Base-by-base conservation (phyloP, 2,888 invertebrate species). In the Epistrophella euchroma region DNA sequence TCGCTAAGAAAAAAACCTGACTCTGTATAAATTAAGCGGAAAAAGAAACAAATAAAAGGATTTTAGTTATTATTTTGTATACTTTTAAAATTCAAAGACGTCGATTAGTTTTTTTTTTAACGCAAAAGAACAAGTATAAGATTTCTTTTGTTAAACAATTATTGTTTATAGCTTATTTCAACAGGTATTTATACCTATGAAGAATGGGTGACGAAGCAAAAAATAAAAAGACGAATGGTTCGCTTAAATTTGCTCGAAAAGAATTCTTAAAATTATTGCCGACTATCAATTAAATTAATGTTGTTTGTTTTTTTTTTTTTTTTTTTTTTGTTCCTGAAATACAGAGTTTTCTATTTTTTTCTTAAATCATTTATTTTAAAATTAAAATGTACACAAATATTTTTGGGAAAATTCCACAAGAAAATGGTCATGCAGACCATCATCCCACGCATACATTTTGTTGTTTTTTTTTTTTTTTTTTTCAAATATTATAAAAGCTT, bases 331-430 rank as follows among this genome's bases (percentile, higher is more conserved):
- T 19, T 47, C 19, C 19, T 47, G 10, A 10, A 19, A 47, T 52
- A 2, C 6, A 1, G 6, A 4, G 4, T 50, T 50, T 13, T 25
- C 13, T 47, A 25, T 5, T 28, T 28, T 3, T 3, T 28, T 28
- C 6, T 1, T 5, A 28, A 28, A 52, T 15, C 11, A 25, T 25
- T 13, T 45, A 15, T 52, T 52, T 52, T 2, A 52, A 52, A 17
- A 55, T 17, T 32, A 32, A 22, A 32, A 32, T 4, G 28, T 4
- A 55, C 4, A 32, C 10, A 56, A 11, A 32, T 19, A 37, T 40
- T 25, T 62, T 15, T 2, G n/a, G 60, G 40, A 62, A 62, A 62
- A 43, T 62, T 40, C 60, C 60, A 62, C 15, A 7, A 25, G 7
- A 25, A 25, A 60, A 60, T 40, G 37, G 7, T 15, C 4, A 40